A percentile compares a stretch with the other conserved stretches of the same genome.
Conservation (phyloP, 1,140 invertebrate species). For the Ctenoplectra terminalis region DNA sequence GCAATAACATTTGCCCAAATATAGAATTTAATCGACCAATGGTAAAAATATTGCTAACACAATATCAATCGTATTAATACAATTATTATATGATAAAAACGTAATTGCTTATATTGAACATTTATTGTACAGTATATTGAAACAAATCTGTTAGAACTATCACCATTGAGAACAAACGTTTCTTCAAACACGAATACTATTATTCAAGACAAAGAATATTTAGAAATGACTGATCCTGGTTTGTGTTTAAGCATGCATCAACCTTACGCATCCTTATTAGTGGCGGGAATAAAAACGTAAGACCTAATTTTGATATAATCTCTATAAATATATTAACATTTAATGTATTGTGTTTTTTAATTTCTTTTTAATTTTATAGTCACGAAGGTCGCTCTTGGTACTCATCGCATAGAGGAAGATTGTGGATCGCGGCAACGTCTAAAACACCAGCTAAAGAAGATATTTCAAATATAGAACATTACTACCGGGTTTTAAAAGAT, state of each 20-base stretch:
- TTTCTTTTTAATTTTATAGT: conserved; percentile 82
- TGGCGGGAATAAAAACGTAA: conserved; percentile 96
- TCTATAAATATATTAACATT: conserved; percentile 1
- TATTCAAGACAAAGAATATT: conserved; percentile 92
- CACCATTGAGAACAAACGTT: not conserved
- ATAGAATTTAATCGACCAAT: conserved; percentile 70
- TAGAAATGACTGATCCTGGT: conserved; percentile 95
- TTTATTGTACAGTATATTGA: conserved; percentile 65
- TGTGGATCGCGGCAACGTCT: conserved; percentile 96
- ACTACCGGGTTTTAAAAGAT: conserved; percentile 88
- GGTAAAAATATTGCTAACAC: conserved; percentile 55
- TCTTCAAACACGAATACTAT: conserved; percentile 75
- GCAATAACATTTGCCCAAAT: conserved; percentile 59
- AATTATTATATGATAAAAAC: not conserved
- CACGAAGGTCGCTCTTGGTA: conserved; percentile 98
- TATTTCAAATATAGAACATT: conserved; percentile 88
- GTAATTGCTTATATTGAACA: not conserved
- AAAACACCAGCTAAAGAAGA: conserved; percentile 89
- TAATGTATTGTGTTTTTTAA: conserved; percentile 8
- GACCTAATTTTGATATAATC: conserved; percentile 38
- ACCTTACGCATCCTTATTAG: conserved; percentile 96
- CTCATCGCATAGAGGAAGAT: conserved; percentile 92
- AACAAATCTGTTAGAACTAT: conserved; percentile 22
- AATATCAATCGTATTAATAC: conserved; percentile 20
- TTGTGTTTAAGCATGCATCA: conserved; percentile 97